These are phyloP conservation scores for Garrulus glandarius DNA, from an alignment of 2,797 vertebrate genomes.

Conservation along the genomic window DNA sequence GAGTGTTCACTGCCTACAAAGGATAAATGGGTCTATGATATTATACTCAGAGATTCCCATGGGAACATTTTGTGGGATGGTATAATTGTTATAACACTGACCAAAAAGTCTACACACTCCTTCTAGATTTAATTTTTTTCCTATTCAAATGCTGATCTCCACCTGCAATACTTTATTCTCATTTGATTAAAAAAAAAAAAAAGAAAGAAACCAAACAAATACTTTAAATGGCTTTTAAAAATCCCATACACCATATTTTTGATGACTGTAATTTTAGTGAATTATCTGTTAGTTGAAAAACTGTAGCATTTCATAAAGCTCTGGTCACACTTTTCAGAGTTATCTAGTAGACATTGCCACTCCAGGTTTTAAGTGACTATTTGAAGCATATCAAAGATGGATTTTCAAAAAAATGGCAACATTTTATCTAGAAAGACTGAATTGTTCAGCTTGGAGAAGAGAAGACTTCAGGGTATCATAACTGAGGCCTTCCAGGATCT, in stretches of 20 bases:
- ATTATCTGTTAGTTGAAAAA: neutral
- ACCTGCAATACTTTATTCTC: neutral
- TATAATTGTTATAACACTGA: neutral
- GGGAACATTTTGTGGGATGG: neutral
- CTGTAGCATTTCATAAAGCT: neutral
- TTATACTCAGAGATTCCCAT: neutral
- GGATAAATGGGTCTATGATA: neutral
- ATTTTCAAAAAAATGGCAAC: neutral
- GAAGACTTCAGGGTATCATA: neutral
- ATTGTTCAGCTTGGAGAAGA: neutral
- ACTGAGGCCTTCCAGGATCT: neutral
- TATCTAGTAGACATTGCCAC: neutral
- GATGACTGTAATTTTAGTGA: neutral
- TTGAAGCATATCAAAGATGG: neutral
- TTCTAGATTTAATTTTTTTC: neutral
- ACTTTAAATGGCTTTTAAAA: neutral
- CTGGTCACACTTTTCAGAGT: neutral
- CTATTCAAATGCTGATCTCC: neutral
- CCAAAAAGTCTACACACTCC: fast-evolving
- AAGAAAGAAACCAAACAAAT: neutral
- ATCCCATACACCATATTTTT: neutral
- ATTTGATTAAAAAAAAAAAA: neutral
- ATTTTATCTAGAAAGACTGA: neutral
- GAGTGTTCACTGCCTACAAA: neutral
- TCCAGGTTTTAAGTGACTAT: neutral